phyloP scores from a whole-genome alignment of 2,888 invertebrate species.

The Epistrophe eligans region DNA sequence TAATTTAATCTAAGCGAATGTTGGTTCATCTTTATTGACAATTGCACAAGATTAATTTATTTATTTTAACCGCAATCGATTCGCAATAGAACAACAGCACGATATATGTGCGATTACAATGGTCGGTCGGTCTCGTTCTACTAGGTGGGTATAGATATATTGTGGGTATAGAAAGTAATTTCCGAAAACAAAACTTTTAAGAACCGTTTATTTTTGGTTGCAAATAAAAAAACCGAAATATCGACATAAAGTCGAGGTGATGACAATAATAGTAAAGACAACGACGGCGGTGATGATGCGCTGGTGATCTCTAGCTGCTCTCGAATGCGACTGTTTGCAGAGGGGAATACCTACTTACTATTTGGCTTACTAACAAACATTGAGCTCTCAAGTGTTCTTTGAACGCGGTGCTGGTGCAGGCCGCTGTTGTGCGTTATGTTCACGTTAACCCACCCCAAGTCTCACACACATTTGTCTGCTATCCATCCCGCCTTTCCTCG shows the following conservation, averaged over 20 bases:
- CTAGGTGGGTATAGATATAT: slow-evolving; percentile 49
- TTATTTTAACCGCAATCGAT: slow-evolving; percentile 75
- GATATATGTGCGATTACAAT: slow-evolving; percentile 72
- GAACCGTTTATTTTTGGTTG: slow-evolving; percentile 74
- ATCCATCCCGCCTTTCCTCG: slow-evolving; percentile 54
- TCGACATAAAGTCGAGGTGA: slow-evolving; percentile 75
- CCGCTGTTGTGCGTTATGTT: slow-evolving; percentile 58
- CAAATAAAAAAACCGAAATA: slow-evolving; percentile 74
- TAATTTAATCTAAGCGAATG: slow-evolving; percentile 70
- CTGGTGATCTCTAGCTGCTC: slow-evolving; percentile 84
- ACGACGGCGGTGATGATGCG: slow-evolving; percentile 80
- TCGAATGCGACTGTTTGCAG: slow-evolving; percentile 85
- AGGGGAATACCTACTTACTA: slow-evolving; percentile 85
- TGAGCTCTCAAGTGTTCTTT: slow-evolving; percentile 83
- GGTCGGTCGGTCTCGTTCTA: slow-evolving; percentile 55
- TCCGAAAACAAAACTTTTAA: slow-evolving; percentile 76
- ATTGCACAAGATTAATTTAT: slow-evolving; percentile 76
- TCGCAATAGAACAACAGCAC: slow-evolving; percentile 71
- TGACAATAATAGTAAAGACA: slow-evolving; percentile 76
- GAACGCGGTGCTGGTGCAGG: slow-evolving; percentile 68
- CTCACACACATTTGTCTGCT: slow-evolving; percentile 48
- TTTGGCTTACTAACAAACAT: slow-evolving; percentile 85
- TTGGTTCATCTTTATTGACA: slow-evolving; percentile 73
- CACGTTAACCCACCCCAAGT: slow-evolving; percentile 68
- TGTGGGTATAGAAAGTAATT: slow-evolving; percentile 74